Percentiles rank a stretch among this genome's conserved stretches.
Evolutionary conservation across 2,113 vertebrate genomes (phyloP).

Genomic region (Callocephalon fimbriatum): DNA sequence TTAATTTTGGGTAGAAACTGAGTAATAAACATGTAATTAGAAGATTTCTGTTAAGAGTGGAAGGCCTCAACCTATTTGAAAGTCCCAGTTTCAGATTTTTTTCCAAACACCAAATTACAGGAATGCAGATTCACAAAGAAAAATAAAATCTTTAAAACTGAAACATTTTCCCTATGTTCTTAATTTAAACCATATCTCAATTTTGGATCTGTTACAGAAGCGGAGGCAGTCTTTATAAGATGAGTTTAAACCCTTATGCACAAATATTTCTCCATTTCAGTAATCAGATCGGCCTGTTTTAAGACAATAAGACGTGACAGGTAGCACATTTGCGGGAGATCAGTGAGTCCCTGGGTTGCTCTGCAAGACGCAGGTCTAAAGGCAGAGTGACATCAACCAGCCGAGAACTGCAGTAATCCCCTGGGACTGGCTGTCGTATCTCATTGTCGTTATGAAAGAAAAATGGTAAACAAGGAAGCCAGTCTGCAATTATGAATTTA

Average conservation of each 20-base stretch:
- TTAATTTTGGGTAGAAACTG: background rate
- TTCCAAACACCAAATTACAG: background rate
- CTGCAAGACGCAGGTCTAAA: conserved; percentile 28
- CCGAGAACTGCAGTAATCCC: background rate
- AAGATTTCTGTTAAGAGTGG: background rate
- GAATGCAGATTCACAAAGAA: background rate
- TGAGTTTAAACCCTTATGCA: background rate
- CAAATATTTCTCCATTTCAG: conserved; percentile 45
- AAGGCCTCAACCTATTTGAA: background rate
- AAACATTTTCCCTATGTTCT: background rate
- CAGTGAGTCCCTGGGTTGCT: conserved; percentile 47
- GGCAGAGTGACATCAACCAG: conserved; percentile 58
- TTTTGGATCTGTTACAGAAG: background rate
- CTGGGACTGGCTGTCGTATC: conserved; percentile 44
- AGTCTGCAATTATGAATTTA: conserved; percentile 59
- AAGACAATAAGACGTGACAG: conserved; percentile 48
- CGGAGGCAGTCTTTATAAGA: background rate
- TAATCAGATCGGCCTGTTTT: conserved; percentile 6
- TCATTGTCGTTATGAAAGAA: conserved; percentile 55
- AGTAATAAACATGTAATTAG: background rate
- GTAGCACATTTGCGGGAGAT: conserved; percentile 47
- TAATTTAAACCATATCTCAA: background rate
- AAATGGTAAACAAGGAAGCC: conserved; percentile 65
- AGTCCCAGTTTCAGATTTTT: background rate
- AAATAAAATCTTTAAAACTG: background rate